These are phyloP conservation scores for Capitella teleta DNA, from an alignment of 1,140 invertebrate species.

Conservation along the genomic window DNA sequence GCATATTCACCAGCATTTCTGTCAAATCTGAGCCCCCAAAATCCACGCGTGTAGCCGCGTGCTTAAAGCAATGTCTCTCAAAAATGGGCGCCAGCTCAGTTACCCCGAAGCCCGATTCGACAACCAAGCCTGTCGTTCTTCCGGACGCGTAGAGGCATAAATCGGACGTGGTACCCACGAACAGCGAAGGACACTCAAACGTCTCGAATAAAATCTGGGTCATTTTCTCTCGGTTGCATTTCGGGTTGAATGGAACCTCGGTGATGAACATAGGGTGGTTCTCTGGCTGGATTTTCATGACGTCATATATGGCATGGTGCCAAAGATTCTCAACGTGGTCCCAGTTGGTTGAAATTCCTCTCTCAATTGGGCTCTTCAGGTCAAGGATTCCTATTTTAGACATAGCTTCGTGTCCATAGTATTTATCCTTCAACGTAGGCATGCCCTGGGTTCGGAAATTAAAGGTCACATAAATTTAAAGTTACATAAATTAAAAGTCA, in stretches of 20 bases:
- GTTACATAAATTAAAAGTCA: too few relatives aligned
- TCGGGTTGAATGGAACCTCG: slow-evolving; percentile 13
- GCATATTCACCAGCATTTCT: slow-evolving; percentile 20
- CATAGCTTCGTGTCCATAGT: slow-evolving; percentile 66
- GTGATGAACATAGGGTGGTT: slow-evolving; percentile 68
- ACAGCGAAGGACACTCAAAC: slow-evolving; percentile 27
- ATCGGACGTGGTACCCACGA: slow-evolving; percentile 31
- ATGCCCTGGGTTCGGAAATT: too few relatives aligned
- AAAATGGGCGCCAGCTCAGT: slow-evolving; percentile 32
- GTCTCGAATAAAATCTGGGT: slow-evolving; percentile 26
- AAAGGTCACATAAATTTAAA: too few relatives aligned
- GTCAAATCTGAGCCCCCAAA: slow-evolving; percentile 26
- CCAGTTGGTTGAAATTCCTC: slow-evolving; percentile 40
- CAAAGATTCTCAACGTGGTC: slow-evolving; percentile 76
- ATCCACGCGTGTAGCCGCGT: slow-evolving; percentile 24
- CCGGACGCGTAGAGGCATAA: slow-evolving; percentile 36
- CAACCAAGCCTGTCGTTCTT: slow-evolving; percentile 31
- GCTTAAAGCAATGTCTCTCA: slow-evolving; percentile 22
- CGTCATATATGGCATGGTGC: slow-evolving; percentile 55
- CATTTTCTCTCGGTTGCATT: slow-evolving; percentile 9
- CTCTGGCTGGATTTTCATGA: slow-evolving; percentile 77
- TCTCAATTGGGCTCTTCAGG: slow-evolving; percentile 37
- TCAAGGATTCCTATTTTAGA: slow-evolving; percentile 52
- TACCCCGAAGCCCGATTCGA: slow-evolving; percentile 36
- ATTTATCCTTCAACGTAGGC: slow-evolving; percentile 79